phyloP scores from a whole-genome alignment of 2,797 vertebrate genomes.

The Enteromius afrohamiltoni region DNA sequence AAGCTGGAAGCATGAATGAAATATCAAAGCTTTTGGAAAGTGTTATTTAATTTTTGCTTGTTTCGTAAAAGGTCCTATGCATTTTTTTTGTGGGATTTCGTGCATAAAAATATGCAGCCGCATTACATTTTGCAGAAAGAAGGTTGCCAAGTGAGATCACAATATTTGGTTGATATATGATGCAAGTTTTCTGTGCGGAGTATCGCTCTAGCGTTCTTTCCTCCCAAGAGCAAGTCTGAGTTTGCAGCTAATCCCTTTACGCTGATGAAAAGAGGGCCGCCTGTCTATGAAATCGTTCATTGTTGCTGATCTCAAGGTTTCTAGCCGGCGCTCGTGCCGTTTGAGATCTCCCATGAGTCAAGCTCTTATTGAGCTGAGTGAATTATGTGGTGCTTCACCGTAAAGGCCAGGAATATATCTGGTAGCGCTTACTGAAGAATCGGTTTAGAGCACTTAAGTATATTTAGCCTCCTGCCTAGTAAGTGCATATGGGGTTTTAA shows the following conservation, averaged over 20 bases:
- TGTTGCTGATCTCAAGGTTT: conserved; percentile 30
- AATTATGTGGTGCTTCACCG: conserved; percentile 32
- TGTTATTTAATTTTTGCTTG: background rate
- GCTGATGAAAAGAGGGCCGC: conserved; percentile 9
- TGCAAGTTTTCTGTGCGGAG: background rate
- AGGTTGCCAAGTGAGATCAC: background rate
- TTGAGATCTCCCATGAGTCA: conserved; percentile 3
- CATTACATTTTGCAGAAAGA: background rate
- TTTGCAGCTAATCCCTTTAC: conserved; percentile 4
- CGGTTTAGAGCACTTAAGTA: conserved; percentile 10
- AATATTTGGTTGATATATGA: conserved; percentile 1
- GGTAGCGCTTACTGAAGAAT: conserved; percentile 13
- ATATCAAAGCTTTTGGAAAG: background rate
- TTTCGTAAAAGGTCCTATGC: background rate
- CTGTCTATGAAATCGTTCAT: conserved; percentile 29
- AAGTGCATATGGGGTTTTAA: conserved; percentile 34
- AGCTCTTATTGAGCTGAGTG: conserved; percentile 20
- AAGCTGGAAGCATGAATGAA: background rate
- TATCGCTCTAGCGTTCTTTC: background rate
- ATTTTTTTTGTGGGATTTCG: background rate
- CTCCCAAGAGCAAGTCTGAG: conserved; percentile 10
- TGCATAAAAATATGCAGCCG: background rate
- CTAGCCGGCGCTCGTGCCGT: background rate
- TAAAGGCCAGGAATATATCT: conserved; percentile 37
- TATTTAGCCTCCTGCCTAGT: conserved; percentile 26